Evolutionary conservation across 1,140 invertebrate species (phyloP).

Genomic region (Trialeurodes vaporariorum): DNA sequence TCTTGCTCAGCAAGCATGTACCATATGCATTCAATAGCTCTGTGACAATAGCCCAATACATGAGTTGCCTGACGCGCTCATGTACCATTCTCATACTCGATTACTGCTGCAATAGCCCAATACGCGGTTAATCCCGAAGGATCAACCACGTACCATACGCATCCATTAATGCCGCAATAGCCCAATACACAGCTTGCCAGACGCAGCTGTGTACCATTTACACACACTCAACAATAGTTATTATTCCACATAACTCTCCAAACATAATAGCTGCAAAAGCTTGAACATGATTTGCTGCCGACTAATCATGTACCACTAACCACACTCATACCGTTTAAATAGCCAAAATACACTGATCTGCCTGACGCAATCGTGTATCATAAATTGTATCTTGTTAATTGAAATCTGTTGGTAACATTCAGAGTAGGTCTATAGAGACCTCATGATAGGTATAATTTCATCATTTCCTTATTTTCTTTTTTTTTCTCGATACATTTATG

Average conservation of each 20-base stretch:
- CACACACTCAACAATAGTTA: neutral
- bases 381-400: neutral
- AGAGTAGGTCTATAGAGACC: neutral
- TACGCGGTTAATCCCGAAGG: neutral
- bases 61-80: neutral
- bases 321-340: neutral
- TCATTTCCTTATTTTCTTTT: neutral
- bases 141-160: neutral
- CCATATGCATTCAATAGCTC: neutral
- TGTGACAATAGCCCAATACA: neutral
- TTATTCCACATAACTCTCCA: neutral
- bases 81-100: neutral
- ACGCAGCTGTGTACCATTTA: neutral
- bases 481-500: too few species aligned
- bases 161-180: neutral
- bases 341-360: neutral
- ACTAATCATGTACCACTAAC: neutral
- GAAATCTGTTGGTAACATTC: neutral
- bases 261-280: neutral
- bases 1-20: neutral
- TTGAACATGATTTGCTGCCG: neutral
- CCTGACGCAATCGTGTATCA: neutral
- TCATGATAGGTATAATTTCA: neutral
- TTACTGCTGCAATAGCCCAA: neutral
- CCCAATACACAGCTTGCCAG: neutral